Base-by-base conservation (phyloP, 2,888 invertebrate genomes). In the Acholoe squamosa region DNA sequence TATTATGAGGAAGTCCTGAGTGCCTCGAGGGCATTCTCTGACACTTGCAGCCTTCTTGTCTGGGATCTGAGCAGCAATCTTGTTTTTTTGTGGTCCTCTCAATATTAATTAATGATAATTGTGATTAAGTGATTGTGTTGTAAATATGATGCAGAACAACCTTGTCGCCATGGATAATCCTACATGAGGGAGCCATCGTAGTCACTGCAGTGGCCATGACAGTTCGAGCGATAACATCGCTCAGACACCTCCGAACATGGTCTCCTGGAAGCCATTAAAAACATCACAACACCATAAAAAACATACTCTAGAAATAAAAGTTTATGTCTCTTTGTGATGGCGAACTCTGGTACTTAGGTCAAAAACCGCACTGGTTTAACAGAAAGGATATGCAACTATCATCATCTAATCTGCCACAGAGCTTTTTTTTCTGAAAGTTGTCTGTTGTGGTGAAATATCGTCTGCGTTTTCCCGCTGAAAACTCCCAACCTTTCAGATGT, bases 121-220 rank as follows among this genome's bases (percentile, higher is more conserved):
- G 43, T 80, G 80, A 80, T 80, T 43, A 80, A 33, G 80, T 19
- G 25, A 22, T 10, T 10, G 34, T 25, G 34, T 19, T 34, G 34
- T 80, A 80, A 80, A 34, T 80, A 80, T 80, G 80, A 80, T 34
- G 80, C 25, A 80, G 33, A 80, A 43, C 43, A 16, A 43, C 34
- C n/a, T 28, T 25, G 71, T 71, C 28, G 28, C 16, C 5, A 3
- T 71, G 71, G 71, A 71, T 71, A 71, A 71, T 71, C 71, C 71
- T 28, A 25, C 71, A 1, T 71, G 71, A 71, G 61, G 61, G 61
- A 61, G 43, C 61, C 61, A n/a, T 61, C 61, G 12, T 19, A 3
- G 19, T 7, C 61, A 7, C 7, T 7, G 61, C 61, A 14, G n/a
- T n/a, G n/a, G 14, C 71, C 71, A 71, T 71, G 71, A 71, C 71